phyloP scores from a whole-genome alignment of 2,113 vertebrate species.

The Riparia riparia region DNA sequence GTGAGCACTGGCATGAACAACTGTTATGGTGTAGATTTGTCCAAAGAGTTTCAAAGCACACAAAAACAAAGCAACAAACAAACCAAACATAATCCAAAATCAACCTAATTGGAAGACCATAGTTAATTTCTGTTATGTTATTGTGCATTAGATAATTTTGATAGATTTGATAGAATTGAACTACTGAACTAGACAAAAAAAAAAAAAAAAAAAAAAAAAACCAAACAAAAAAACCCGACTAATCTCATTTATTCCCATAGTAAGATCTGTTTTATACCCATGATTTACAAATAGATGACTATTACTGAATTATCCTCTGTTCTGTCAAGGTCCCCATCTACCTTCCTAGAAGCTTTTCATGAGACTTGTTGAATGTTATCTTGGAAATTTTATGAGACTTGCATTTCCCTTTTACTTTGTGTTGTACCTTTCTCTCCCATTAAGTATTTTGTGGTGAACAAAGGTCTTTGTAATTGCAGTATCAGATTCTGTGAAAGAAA shows the following conservation, averaged over 20 bases:
- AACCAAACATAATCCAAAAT: background rate
- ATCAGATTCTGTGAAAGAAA: background rate
- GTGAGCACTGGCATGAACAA: background rate
- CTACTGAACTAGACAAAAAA: background rate
- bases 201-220: background rate
- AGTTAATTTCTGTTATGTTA: background rate
- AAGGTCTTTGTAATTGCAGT: background rate
- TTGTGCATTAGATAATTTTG: background rate
- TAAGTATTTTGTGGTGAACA: background rate
- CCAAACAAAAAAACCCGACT: too few relatives aligned
- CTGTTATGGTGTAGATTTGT: background rate
- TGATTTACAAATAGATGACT: background rate
- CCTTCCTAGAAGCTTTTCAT: background rate
- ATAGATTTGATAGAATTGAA: background rate
- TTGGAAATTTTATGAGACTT: background rate
- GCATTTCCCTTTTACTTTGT: background rate
- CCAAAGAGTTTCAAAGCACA: background rate
- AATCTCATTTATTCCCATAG: background rate
- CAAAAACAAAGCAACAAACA: background rate
- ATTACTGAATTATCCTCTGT: background rate
- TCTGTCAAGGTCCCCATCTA: background rate
- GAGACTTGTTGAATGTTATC: background rate
- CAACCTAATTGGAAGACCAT: background rate
- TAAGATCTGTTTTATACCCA: fast-evolving
- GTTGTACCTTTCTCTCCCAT: background rate